Base-by-base conservation (phyloP, 1,140 invertebrate species). In the Saccostrea glomerata region DNA sequence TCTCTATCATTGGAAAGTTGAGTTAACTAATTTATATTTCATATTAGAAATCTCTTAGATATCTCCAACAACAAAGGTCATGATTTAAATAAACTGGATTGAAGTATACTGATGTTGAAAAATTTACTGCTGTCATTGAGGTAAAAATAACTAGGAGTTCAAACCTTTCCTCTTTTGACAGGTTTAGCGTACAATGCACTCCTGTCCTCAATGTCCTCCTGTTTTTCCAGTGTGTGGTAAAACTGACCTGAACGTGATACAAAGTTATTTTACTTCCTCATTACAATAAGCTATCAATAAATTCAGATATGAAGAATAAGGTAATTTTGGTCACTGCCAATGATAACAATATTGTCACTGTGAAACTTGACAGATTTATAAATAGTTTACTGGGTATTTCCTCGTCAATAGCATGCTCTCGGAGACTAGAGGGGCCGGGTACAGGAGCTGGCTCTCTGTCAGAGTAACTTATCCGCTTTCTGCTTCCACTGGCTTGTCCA, bases 371-470 rank as follows among this genome's bases (percentile, higher is more conserved):
- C 12, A 77, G 5, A 9, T 40, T 17, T n/a, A 23, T 20, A 17
- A 77, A 36, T 12, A 54, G 7, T n/a, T 54, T 85, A 84, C 82
- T 36, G 13, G 55, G 73, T 85, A 88, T 88, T 87, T 87, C 88
- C 36, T 91, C 90, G 84, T 92, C 90, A 86, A 91, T 89, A 30
- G 88, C 89, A 88, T 90, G 90, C 54, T 89, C 87, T 83, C 90
- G 83, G 63, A 73, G 23, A n/a, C 55, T 82, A 17, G 55, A 73
- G 12, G 88, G 66, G 5, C 56, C 84, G 2, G 88, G 89, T 4
- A 85, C 63, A 12, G 77, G 90, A 54, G 66, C 89, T 58, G 84
- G 87, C 40, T 89, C 87, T 47, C 89, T 83, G 17, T 90, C 90
- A 13, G 87, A 90, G 63, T 88, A 88, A 85, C 90, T 90, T 17